These are phyloP conservation scores for Acleris sparsana DNA, from an alignment of 2,888 invertebrate genomes.

Conservation along the genomic window DNA sequence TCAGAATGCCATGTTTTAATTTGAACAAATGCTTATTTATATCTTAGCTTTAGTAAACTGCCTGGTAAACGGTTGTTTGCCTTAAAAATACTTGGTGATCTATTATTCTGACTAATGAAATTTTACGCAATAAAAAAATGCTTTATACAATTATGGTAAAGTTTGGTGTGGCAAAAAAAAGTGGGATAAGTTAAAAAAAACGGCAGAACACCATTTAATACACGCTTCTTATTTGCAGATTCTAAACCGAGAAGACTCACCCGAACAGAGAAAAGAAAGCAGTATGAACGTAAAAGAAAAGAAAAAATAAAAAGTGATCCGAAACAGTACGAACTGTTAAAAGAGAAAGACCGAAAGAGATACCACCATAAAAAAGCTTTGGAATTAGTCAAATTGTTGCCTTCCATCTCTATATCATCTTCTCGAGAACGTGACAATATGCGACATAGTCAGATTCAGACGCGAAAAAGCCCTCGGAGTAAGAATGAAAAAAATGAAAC, in stretches of 20 bases:
- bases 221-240: slow-evolving; percentile 9
- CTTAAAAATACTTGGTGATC: no score
- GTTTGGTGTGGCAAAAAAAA: no score
- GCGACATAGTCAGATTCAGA: neutral
- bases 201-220: no score
- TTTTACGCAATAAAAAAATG: no score
- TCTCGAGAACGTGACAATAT: neutral
- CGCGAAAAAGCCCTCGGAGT: neutral
- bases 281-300: neutral
- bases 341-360: neutral
- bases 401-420: neutral
- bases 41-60: no score
- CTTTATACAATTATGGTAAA: no score
- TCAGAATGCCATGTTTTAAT: no score
- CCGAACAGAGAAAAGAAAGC: slow-evolving; percentile 4
- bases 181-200: no score
- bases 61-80: no score
- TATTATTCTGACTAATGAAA: no score
- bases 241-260: neutral
- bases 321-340: neutral
- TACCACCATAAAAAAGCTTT: slow-evolving; percentile 7
- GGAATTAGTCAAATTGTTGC: slow-evolving; percentile 3
- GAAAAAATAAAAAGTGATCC: slow-evolving; percentile 12
- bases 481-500: neutral
- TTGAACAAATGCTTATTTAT: no score